Evolutionary conservation across 1,140 invertebrate genomes (phyloP).

Genomic region (Chrysomallon squamiferum): DNA sequence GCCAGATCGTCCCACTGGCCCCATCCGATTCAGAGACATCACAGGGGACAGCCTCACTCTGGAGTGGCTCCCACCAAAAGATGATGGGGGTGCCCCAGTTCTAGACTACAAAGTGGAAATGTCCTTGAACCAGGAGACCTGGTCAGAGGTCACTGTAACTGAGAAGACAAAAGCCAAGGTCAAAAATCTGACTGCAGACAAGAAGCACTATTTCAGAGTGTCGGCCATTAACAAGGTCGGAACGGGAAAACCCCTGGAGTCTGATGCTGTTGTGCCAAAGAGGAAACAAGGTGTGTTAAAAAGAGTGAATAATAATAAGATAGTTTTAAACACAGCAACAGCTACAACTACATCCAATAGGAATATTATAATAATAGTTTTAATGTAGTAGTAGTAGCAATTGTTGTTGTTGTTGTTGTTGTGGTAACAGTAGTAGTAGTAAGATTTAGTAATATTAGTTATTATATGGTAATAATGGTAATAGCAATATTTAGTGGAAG

Average conservation of each 20-base stretch:
- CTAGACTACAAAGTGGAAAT: conserved; percentile 96
- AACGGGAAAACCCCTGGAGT: conserved; percentile 48
- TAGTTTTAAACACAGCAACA: too few species aligned
- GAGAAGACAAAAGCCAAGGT: conserved; percentile 59
- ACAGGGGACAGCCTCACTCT: conserved; percentile 91
- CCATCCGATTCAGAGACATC: conserved; percentile 88
- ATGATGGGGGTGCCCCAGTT: conserved; percentile 89
- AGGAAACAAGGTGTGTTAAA: conserved; percentile 66
- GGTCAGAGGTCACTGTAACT: conserved; percentile 85
- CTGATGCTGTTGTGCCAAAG: conserved; percentile 85
- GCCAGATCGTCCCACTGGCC: conserved; percentile 87
- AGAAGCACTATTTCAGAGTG: conserved; percentile 74
- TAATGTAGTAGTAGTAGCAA: too few species aligned
- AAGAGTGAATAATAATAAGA: too few species aligned
- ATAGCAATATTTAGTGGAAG: too few species aligned
- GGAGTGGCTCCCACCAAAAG: conserved; percentile 85
- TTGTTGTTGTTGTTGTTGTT: too few species aligned
- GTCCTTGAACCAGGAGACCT: conserved; percentile 84
- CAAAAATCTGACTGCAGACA: conserved; percentile 72
- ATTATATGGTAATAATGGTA: too few species aligned
- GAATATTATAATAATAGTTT: too few species aligned
- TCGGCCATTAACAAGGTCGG: conserved; percentile 54
- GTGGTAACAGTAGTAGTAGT: too few species aligned
- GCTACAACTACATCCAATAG: too few species aligned
- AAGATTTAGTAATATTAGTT: too few species aligned